Evolutionary conservation across 2,888 invertebrate species (phyloP).

Genomic region (Hesperia comma): DNA sequence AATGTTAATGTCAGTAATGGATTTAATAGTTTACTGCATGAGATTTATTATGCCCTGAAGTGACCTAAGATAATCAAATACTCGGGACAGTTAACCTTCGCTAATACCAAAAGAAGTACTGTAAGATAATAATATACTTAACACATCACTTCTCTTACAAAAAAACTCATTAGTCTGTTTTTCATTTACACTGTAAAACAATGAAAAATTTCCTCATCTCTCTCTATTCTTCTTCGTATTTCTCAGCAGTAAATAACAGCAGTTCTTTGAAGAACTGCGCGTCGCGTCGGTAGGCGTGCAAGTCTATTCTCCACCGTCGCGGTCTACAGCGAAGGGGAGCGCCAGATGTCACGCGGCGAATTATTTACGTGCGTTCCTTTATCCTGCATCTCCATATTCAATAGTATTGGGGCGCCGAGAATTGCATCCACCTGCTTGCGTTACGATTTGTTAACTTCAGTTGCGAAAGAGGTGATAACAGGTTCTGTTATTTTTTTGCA

Average conservation of each 20-base stretch:
- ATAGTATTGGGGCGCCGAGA: neutral
- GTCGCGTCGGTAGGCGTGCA: conserved; percentile 65
- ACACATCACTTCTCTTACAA: no score
- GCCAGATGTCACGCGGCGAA: conserved; percentile 76
- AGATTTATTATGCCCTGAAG: no score
- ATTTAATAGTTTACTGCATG: no score
- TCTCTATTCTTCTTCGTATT: neutral
- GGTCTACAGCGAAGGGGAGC: conserved; percentile 75
- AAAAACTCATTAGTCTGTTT: no score
- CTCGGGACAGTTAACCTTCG: no score
- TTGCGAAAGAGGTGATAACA: no score
- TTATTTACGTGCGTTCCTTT: conserved; percentile 79
- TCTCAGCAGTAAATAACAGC: neutral
- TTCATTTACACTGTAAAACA: neutral
- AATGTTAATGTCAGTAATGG: no score
- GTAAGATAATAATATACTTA: no score
- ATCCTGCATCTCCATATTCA: conserved; percentile 53
- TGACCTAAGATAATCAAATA: no score
- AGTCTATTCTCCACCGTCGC: conserved; percentile 60
- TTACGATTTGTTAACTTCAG: neutral
- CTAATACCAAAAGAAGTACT: no score
- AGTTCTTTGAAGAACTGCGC: conserved; percentile 54
- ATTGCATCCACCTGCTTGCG: conserved; percentile 23
- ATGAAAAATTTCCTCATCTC: neutral
- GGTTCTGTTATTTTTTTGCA: no score